A percentile compares a stretch with the other conserved stretches of the same genome.
Evolutionary conservation across 2,888 invertebrate species (phyloP).

Genomic region (Diachrysia chrysitis): DNA sequence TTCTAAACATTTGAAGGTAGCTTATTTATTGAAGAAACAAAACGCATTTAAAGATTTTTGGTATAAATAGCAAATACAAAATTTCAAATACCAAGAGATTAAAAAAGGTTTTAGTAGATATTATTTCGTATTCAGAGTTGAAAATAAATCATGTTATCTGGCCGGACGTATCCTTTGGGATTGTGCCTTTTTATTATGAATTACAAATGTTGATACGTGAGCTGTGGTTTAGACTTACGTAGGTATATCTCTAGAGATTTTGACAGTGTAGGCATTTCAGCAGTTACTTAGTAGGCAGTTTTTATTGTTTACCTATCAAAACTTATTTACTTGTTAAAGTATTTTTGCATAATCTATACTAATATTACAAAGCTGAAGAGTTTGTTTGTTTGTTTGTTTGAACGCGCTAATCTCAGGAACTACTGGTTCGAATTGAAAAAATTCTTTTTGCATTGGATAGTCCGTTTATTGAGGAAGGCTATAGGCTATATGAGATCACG

Average conservation of each 20-base stretch:
- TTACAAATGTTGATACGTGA: background rate
- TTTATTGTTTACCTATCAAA: background rate
- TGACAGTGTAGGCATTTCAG: background rate
- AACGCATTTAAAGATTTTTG: too few species aligned
- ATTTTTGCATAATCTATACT: too few species aligned
- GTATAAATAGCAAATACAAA: background rate
- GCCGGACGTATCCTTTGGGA: background rate
- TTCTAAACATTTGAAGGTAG: too few species aligned
- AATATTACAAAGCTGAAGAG: too few species aligned
- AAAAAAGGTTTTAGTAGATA: background rate
- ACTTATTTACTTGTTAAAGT: too few species aligned
- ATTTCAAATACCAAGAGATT: background rate
- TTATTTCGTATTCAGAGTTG: background rate
- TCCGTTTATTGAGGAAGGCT: too few species aligned
- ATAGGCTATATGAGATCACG: too few species aligned
- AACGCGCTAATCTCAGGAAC: too few species aligned
- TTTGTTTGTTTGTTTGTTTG: too few species aligned
- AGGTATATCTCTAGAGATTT: background rate
- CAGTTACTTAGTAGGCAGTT: background rate
- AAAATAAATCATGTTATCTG: conserved; percentile 6
- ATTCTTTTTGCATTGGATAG: too few species aligned
- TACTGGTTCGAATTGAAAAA: too few species aligned
- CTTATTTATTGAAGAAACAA: too few species aligned
- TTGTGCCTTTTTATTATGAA: background rate
- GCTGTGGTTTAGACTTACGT: background rate